Evolutionary conservation across 1,140 invertebrate genomes (phyloP).

Genomic region (Choristoneura fumiferana): DNA sequence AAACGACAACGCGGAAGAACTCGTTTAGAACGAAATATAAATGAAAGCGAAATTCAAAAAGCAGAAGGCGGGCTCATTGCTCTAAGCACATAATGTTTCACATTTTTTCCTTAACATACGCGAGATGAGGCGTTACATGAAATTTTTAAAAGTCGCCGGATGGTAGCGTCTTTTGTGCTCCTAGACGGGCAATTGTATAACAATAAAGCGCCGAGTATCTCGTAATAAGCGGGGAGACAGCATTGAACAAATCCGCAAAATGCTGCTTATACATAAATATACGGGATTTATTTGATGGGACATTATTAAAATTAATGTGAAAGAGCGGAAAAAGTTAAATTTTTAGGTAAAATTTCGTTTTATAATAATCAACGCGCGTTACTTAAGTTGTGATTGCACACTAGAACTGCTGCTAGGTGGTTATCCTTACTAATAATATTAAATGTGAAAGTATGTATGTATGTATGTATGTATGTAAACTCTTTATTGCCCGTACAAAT

Average conservation of each 20-base stretch:
- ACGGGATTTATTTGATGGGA: not conserved
- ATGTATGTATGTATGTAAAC: too few species aligned
- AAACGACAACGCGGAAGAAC: constrained; percentile 15
- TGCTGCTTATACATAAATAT: not conserved
- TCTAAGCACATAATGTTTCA: constrained; percentile 30
- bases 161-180: constrained; percentile 18
- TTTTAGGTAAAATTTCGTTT: too few species aligned
- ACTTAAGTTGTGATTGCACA: too few species aligned
- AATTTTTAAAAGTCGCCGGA: constrained; percentile 26
- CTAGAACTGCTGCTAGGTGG: too few species aligned
- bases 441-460: too few species aligned
- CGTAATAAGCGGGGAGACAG: constrained; percentile 18
- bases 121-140: constrained; percentile 28
- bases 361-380: too few species aligned
- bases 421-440: too few species aligned
- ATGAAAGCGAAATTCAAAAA: constrained; percentile 27
- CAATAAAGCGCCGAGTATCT: constrained; percentile 20
- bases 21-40: constrained; percentile 28
- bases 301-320: not conserved
- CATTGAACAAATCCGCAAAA: not conserved
- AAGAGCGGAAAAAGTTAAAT: too few species aligned
- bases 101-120: constrained; percentile 31
- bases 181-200: constrained; percentile 7
- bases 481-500: too few species aligned
- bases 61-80: constrained; percentile 21